Evolutionary conservation across 2,113 vertebrate genomes (phyloP), one percentile per base, ranked within the genome.

Genomic region (Motacilla alba): DNA sequence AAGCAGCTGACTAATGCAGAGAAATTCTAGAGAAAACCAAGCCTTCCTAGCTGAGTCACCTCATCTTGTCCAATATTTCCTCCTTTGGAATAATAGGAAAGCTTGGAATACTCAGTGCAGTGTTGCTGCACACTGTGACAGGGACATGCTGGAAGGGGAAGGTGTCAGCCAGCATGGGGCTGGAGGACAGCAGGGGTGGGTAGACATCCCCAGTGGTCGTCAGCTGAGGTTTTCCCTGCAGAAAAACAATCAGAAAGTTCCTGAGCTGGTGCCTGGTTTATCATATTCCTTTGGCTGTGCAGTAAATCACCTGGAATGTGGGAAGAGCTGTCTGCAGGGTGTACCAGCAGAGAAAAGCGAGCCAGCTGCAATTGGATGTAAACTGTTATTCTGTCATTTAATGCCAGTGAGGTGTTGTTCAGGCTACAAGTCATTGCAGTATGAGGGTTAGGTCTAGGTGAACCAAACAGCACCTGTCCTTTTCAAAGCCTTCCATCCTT

Each of bases 91-190:
- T 17, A 43, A n/a, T 3, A 10, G 44, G 52, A 76, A 46, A 47
- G 9, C n/a, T 30, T 60, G 41, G 64, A 30, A 74, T 83, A 26
- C 26, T 50, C 9, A 3, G 35, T 28, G 10, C 3, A 9, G 7
- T 30, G 11, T 30, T 79, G 62, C 52, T 85, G 26, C 62, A 12
- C 1, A 1, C 70, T 23, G 30, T 30, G 59, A 20, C 50, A 33
- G 27, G 68, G 46, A 43, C 5, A 8, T 11, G 3, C 37, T 30
- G 44, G 31, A 83, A 31, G 3, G 35, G 27, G 53, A 39, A 59
- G 46, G 27, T 37, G 7, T 46, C 64, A 46, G 35, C 7, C 10
- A 0, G 0, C 10, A 0, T 0, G 7, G 53, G 60, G 68, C 50
- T 47, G 72, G 30, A 66, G 60, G 31, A 14, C 3, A 59, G 58